phyloP scores from a whole-genome alignment of 2,113 vertebrate species.

The Alaudala cheleensis region DNA sequence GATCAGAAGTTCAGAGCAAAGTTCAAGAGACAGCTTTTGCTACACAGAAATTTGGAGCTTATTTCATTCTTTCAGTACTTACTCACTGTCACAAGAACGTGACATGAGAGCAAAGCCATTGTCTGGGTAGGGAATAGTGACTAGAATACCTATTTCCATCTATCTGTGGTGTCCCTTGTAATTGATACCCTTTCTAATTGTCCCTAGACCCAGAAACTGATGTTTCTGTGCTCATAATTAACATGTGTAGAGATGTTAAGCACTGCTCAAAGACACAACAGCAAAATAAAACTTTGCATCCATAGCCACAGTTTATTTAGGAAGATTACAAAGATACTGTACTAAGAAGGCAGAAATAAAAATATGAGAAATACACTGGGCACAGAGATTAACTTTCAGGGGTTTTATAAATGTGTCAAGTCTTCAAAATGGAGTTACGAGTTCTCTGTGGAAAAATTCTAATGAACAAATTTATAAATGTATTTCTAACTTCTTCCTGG shows the following conservation, averaged over 20 bases:
- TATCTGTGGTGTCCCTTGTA: background rate
- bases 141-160: background rate
- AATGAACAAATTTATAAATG: background rate
- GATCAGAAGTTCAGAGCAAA: slow-evolving; percentile 6
- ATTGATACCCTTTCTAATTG: background rate
- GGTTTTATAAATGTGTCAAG: background rate
- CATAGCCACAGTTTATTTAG: background rate
- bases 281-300: background rate
- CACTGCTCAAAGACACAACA: background rate
- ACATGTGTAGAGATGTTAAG: accelerated
- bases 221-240: background rate
- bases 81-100: background rate
- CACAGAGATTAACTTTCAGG: background rate
- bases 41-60: background rate
- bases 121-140: background rate
- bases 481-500: background rate
- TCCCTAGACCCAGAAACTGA: background rate
- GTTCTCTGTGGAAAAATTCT: background rate
- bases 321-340: background rate
- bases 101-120: background rate
- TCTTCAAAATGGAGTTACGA: background rate
- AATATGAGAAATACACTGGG: background rate
- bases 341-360: background rate
- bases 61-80: background rate
- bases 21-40: background rate